Evolutionary conservation across 2,113 vertebrate species (phyloP).

Genomic region (Sisor rabdophorus): DNA sequence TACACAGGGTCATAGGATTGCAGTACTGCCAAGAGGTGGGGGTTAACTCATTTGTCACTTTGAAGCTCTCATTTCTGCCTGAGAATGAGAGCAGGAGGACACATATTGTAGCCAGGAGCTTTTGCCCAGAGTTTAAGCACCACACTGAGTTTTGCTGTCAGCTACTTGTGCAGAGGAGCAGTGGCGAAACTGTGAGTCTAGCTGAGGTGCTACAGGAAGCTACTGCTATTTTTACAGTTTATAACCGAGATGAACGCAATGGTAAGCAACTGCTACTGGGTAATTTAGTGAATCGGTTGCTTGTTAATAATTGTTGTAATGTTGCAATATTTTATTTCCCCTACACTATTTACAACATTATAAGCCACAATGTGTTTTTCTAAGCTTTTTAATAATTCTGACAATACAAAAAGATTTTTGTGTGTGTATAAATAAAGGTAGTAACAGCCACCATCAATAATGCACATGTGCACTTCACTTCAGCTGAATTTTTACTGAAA

Average conservation of each 20-base stretch:
- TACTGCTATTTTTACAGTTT: constrained; percentile 76
- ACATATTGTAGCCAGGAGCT: constrained; percentile 69
- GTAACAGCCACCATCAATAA: too few relatives aligned
- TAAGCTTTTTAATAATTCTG: background rate
- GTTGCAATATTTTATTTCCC: background rate
- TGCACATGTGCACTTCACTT: too few relatives aligned
- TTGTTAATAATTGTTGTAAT: background rate
- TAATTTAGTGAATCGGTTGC: background rate
- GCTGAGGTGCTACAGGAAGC: constrained; percentile 81
- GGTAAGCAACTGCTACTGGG: constrained; percentile 35
- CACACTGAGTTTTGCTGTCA: constrained; percentile 74
- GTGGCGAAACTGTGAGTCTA: constrained; percentile 79
- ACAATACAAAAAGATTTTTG: background rate
- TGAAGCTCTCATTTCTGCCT: constrained; percentile 79
- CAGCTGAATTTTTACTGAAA: background rate
- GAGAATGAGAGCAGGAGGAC: constrained; percentile 69
- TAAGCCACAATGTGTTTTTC: background rate
- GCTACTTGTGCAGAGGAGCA: constrained; percentile 71
- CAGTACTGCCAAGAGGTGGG: constrained; percentile 73
- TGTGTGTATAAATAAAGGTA: background rate
- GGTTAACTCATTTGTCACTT: constrained; percentile 77
- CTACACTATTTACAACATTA: background rate
- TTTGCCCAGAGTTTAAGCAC: constrained; percentile 87
- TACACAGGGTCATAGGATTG: constrained; percentile 73
- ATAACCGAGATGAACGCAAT: constrained; percentile 73